A percentile compares a stretch with the other conserved stretches of the same genome.
phyloP scores from a whole-genome alignment of 1,140 invertebrate genomes.

The Pectinophora gossypiella region DNA sequence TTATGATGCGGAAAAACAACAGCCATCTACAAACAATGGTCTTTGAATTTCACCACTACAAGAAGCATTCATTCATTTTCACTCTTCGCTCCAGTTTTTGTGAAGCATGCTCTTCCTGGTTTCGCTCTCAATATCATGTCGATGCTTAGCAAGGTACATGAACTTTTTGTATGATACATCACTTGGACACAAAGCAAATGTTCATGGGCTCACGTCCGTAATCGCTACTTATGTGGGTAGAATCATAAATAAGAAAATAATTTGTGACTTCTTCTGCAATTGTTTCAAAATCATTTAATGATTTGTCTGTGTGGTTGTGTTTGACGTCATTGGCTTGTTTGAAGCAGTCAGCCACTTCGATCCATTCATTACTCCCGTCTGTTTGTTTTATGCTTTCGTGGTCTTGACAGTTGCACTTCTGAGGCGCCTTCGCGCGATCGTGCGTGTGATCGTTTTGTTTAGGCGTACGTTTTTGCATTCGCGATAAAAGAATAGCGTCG shows the following conservation, averaged over 20 bases:
- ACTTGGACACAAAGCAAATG: no score
- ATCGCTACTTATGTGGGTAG: no score
- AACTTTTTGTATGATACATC: not conserved
- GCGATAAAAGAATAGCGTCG: not conserved
- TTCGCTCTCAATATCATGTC: conserved; percentile 2
- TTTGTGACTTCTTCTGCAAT: no score
- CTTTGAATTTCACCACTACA: not conserved
- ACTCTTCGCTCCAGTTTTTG: not conserved
- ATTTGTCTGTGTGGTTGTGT: no score
- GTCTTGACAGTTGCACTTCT: conserved; percentile 23
- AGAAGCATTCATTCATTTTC: not conserved
- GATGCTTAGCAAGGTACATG: not conserved
- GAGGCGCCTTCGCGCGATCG: conserved; percentile 20
- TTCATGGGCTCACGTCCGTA: no score
- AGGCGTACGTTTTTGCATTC: not conserved
- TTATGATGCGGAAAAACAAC: not conserved
- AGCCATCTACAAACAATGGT: not conserved
- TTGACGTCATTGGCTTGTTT: no score
- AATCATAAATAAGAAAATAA: no score
- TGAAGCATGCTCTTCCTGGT: conserved; percentile 13
- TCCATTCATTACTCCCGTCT: no score
- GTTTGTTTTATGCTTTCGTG: no score
- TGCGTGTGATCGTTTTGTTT: conserved; percentile 15
- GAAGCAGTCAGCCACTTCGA: no score
- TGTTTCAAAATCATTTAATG: no score